Conservation (phyloP, 2,888 invertebrate genomes). For the Cantharis nigra region DNA sequence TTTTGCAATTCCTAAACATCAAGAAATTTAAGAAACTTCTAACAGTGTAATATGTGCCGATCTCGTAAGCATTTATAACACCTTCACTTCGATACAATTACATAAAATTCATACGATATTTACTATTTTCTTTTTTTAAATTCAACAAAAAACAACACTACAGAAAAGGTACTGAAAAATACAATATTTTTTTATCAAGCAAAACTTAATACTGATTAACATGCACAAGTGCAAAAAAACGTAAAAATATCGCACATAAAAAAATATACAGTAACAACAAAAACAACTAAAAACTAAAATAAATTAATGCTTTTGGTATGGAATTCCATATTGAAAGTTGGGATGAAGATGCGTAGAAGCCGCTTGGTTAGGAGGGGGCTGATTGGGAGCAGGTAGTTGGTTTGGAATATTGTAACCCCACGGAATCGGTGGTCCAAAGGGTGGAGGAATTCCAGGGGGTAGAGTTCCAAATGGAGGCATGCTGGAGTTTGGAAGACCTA, state of each 20-base stretch:
- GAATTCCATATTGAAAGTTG: constrained; percentile 5
- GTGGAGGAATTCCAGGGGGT: constrained; percentile 23
- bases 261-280: constrained; percentile 23
- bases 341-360: constrained; percentile 5
- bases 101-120: neutral
- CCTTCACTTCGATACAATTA: constrained; percentile 11
- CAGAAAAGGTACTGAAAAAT: neutral
- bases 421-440: constrained; percentile 30
- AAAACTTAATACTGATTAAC: constrained; percentile 20
- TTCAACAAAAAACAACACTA: neutral
- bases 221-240: constrained; percentile 4
- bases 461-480: constrained; percentile 10
- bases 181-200: constrained; percentile 9
- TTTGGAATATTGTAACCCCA: constrained; percentile 15
- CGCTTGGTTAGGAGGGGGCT: constrained; percentile 2
- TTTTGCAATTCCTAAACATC: constrained; percentile 26
- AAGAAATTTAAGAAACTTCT: constrained; percentile 21
- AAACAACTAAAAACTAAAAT: constrained; percentile 3
- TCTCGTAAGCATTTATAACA: constrained; percentile 20
- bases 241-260: constrained; percentile 10
- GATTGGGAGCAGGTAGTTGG: neutral
- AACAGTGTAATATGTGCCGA: constrained; percentile 26
- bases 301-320: constrained; percentile 19
- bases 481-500: constrained; percentile 25
- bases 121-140: neutral